Percentiles rank a stretch among this genome's conserved stretches.
Evolutionary conservation across 1,140 invertebrate genomes (phyloP).

Genomic region (Hydropsyche tenuis): DNA sequence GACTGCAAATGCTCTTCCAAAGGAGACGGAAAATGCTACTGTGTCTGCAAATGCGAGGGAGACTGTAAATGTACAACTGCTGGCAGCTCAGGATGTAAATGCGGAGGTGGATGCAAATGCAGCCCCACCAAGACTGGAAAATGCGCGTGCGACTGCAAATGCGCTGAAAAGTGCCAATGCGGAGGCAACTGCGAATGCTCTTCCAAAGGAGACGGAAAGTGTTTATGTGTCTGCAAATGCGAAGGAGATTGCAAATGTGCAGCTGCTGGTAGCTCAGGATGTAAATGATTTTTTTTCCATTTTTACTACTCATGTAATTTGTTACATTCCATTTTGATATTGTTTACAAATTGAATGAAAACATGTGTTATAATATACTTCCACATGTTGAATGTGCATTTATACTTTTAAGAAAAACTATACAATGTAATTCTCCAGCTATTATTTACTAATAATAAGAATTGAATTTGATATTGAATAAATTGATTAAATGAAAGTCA

Average conservation of each 20-base stretch:
- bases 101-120: constrained; percentile 38
- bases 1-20: constrained; percentile 42
- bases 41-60: constrained; percentile 44
- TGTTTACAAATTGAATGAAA: no score
- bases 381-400: no score
- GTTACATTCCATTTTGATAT: no score
- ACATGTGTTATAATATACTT: no score
- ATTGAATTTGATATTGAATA: not conserved
- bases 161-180: constrained; percentile 40
- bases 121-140: constrained; percentile 8
- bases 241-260: constrained; percentile 54
- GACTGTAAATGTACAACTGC: constrained; percentile 40
- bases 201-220: constrained; percentile 47
- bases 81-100: constrained; percentile 28
- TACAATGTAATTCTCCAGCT: no score
- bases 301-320: no score
- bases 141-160: constrained; percentile 41
- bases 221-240: constrained; percentile 53
- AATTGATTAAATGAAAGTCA: no score
- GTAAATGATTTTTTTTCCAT: no score
- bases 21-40: constrained; percentile 33
- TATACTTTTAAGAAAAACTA: no score
- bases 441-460: not conserved
- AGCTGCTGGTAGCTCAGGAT: no score
- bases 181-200: constrained; percentile 35